Percentiles rank a stretch among this genome's conserved stretches.
These are phyloP conservation scores for Plebejus anna DNA, from an alignment of 2,888 invertebrate species.

Conservation along the genomic window DNA sequence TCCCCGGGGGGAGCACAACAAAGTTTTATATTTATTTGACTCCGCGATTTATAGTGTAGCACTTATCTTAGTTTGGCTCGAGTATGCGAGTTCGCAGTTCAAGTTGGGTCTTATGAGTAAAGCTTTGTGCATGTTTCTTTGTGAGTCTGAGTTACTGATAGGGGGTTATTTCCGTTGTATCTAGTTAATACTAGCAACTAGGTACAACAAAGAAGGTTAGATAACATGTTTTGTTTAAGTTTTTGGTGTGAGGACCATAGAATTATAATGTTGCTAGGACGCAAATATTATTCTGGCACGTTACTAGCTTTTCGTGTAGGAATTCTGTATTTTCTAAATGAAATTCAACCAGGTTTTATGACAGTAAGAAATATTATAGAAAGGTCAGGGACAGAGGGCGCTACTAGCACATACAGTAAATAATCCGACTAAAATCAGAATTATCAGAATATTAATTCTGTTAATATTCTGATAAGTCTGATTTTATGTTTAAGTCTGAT, in stretches of 20 bases:
- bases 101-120: not conserved
- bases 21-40: constrained; percentile 22
- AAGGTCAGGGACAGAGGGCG: no score
- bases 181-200: not conserved
- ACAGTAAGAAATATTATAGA: no score
- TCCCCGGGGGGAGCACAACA: not conserved
- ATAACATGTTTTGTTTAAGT: not conserved
- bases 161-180: not conserved
- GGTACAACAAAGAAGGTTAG: not conserved
- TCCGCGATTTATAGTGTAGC: constrained; percentile 10
- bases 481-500: no score
- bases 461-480: no score
- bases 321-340: no score
- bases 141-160: not conserved
- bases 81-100: constrained; percentile 1
- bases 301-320: no score
- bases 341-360: no score
- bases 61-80: constrained; percentile 8
- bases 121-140: not conserved
- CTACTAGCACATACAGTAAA: no score
- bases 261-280: not conserved
- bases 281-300: not conserved
- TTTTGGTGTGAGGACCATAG: not conserved
- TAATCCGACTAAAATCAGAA: no score
- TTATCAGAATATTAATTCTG: no score